Conservation (phyloP, 2,113 vertebrate genomes). For the Petromus typicus region DNA sequence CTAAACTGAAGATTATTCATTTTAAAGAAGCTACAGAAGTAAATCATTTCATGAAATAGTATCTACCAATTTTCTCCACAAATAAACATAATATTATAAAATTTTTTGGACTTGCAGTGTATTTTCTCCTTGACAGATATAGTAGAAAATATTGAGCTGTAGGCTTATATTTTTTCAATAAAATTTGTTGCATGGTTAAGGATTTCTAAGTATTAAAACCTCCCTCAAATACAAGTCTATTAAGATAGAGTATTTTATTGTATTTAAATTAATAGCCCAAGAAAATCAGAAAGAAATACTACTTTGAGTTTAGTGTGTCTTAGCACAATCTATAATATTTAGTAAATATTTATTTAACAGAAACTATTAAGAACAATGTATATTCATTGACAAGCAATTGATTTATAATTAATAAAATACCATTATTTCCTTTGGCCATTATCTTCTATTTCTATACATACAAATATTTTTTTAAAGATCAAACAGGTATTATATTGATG, state of each 20-base stretch:
- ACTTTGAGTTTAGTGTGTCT: not conserved
- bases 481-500: not conserved
- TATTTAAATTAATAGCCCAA: conserved; percentile 4
- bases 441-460: not conserved
- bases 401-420: not conserved
- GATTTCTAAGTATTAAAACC: not conserved
- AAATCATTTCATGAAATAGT: not conserved
- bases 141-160: not conserved
- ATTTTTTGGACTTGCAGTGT: not conserved
- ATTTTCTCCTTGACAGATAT: not conserved
- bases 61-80: not conserved
- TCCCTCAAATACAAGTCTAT: not conserved
- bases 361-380: not conserved
- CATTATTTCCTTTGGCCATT: not conserved
- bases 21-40: not conserved
- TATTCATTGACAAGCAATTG: not conserved
- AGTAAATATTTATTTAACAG: not conserved
- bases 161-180: not conserved
- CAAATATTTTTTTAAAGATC: not conserved
- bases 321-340: not conserved
- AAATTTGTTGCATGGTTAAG: not conserved
- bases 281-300: not conserved
- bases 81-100: not conserved
- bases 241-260: not conserved
- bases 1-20: not conserved